phyloP scores from a whole-genome alignment of 2,113 vertebrate genomes.

The Baryphthengus martii region DNA sequence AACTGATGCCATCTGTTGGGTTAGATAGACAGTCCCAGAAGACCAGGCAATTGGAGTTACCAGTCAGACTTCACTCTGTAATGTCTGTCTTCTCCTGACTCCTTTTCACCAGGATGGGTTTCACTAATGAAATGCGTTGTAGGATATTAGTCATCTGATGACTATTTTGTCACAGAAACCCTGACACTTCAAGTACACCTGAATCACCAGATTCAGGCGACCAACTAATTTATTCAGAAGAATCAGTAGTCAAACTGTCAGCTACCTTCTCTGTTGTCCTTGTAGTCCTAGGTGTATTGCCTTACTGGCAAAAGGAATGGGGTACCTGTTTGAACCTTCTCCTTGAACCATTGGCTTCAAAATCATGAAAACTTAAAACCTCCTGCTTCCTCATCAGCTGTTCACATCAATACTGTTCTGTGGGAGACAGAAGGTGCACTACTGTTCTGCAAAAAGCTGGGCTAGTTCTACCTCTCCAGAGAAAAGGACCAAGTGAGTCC shows the following conservation, averaged over 20 bases:
- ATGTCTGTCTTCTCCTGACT: not conserved
- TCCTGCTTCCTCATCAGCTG: not conserved
- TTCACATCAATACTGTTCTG: not conserved
- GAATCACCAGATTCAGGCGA: not conserved
- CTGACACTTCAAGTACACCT: not conserved
- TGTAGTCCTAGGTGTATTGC: not conserved
- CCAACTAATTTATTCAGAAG: not conserved
- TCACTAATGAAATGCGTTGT: not conserved
- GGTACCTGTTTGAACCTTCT: not conserved
- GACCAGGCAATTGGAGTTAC: not conserved
- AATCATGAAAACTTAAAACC: not conserved
- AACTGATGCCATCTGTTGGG: conserved; percentile 74
- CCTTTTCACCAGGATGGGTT: not conserved
- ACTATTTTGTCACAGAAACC: not conserved
- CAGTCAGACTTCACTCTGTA: not conserved
- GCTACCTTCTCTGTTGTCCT: not conserved
- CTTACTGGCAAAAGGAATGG: not conserved
- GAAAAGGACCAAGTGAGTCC: not conserved
- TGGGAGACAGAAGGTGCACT: not conserved
- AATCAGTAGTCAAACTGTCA: not conserved
- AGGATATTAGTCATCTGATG: not conserved
- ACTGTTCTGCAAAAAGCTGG: not conserved
- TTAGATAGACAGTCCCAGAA: not conserved
- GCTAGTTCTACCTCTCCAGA: not conserved
- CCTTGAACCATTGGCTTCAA: not conserved